These are phyloP conservation scores for Mellilla xanthometata DNA, from an alignment of 2,888 invertebrate species.

Conservation along the genomic window DNA sequence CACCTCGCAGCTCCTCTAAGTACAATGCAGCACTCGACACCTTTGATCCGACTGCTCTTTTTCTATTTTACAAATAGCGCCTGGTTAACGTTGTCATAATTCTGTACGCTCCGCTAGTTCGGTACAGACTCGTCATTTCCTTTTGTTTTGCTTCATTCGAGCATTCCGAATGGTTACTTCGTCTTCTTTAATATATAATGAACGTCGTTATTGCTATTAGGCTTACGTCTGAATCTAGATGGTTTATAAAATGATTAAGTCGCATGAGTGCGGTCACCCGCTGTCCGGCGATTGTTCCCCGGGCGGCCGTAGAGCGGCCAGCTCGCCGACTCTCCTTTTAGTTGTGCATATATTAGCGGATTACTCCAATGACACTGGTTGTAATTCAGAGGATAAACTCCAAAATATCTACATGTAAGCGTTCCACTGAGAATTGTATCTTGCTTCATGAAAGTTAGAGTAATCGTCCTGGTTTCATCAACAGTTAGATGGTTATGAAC, in stretches of 20 bases:
- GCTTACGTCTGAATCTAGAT: conserved; percentile 5
- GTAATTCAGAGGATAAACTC: conserved; percentile 68
- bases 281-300: conserved; percentile 59
- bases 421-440: conserved; percentile 46
- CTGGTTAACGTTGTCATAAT: conserved; percentile 34
- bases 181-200: conserved; percentile 1
- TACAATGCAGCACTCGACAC: conserved; percentile 40
- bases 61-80: conserved; percentile 30
- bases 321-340: conserved; percentile 62
- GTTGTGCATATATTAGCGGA: conserved; percentile 77
- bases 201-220: conserved; percentile 1
- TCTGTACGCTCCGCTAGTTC: conserved; percentile 29
- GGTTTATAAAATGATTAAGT: conserved; percentile 45
- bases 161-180: neutral
- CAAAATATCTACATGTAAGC: conserved; percentile 56
- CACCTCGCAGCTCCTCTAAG: conserved; percentile 48
- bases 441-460: too few species aligned
- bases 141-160: conserved; percentile 10
- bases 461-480: too few species aligned
- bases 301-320: conserved; percentile 51
- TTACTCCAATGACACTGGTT: conserved; percentile 56
- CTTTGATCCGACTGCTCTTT: conserved; percentile 31
- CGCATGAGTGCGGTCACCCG: conserved; percentile 54
- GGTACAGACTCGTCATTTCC: conserved; percentile 23
- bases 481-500: too few species aligned